Conservation (phyloP, 64 coral and sea anemone genomes). For the Porites lutea region DNA sequence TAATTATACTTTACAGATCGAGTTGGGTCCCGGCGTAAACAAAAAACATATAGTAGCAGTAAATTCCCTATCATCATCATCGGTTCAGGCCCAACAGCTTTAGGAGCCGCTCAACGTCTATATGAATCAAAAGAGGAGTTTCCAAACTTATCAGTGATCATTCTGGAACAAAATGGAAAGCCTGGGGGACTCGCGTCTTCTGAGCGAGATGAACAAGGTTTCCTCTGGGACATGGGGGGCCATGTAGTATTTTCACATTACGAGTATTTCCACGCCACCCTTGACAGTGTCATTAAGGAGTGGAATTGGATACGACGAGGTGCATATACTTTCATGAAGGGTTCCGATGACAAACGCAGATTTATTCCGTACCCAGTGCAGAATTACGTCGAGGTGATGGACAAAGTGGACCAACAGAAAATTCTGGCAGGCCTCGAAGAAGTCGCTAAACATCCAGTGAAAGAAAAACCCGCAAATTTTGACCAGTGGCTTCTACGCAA, state of each 20-base stretch:
- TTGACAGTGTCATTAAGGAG: slow-evolving; percentile 54
- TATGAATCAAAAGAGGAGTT: slow-evolving; percentile 41
- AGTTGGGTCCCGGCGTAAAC: no score
- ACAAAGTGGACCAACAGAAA: slow-evolving; percentile 43
- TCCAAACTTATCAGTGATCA: slow-evolving; percentile 21
- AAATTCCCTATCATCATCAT: slow-evolving; percentile 48
- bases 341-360: slow-evolving; percentile 54
- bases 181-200: slow-evolving; percentile 71
- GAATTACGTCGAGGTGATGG: slow-evolving; percentile 66
- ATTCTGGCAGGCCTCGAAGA: slow-evolving; percentile 41
- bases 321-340: slow-evolving; percentile 81
- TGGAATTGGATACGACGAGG: slow-evolving; percentile 74
- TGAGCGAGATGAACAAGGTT: slow-evolving; percentile 68
- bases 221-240: slow-evolving; percentile 84
- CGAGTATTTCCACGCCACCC: slow-evolving; percentile 63
- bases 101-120: slow-evolving; percentile 62
- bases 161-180: slow-evolving; percentile 58
- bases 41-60: background rate
- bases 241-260: slow-evolving; percentile 90
- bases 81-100: slow-evolving; percentile 71
- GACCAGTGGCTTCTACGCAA: slow-evolving; percentile 76
- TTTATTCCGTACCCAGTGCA: slow-evolving; percentile 88
- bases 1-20: no score
- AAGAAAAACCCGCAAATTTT: slow-evolving; percentile 44
- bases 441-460: background rate